Evolutionary conservation across 2,888 invertebrate species (phyloP).

Genomic region (Panorpa germanica): DNA sequence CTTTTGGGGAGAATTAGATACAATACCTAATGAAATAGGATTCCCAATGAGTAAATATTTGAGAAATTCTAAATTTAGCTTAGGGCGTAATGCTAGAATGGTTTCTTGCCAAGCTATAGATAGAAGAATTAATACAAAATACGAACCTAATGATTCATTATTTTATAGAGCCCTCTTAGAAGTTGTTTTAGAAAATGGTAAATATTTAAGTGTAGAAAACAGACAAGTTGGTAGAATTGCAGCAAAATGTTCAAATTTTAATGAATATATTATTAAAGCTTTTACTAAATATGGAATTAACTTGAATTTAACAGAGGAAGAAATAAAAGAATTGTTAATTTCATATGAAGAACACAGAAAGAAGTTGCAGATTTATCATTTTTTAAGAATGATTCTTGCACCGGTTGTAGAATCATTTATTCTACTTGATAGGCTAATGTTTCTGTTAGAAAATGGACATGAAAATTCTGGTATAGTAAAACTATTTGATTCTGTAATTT

Average conservation of each 20-base stretch:
- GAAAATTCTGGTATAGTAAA: constrained; percentile 43
- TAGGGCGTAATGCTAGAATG: constrained; percentile 70
- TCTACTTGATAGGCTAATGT: constrained; percentile 62
- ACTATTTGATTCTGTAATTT: constrained; percentile 67
- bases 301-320: constrained; percentile 24
- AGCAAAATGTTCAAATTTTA: constrained; percentile 40
- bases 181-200: constrained; percentile 30
- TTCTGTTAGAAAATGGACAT: constrained; percentile 44
- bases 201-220: constrained; percentile 22
- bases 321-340: constrained; percentile 24
- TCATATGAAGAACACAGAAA: constrained; percentile 26
- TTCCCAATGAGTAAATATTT: constrained; percentile 52
- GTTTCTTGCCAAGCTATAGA: constrained; percentile 70
- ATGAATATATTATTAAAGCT: constrained; percentile 50
- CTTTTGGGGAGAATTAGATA: constrained; percentile 19
- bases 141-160: constrained; percentile 42
- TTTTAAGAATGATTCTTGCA: constrained; percentile 55
- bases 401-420: constrained; percentile 67
- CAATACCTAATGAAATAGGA: constrained; percentile 22
- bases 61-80: constrained; percentile 23
- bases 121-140: constrained; percentile 33
- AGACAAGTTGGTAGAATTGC: constrained; percentile 41
- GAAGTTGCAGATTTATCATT: constrained; percentile 54
- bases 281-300: constrained; percentile 37
- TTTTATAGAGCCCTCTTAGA: constrained; percentile 63